Conservation (phyloP, 2,888 invertebrate species). For the Hydroisotoma schaefferi region DNA sequence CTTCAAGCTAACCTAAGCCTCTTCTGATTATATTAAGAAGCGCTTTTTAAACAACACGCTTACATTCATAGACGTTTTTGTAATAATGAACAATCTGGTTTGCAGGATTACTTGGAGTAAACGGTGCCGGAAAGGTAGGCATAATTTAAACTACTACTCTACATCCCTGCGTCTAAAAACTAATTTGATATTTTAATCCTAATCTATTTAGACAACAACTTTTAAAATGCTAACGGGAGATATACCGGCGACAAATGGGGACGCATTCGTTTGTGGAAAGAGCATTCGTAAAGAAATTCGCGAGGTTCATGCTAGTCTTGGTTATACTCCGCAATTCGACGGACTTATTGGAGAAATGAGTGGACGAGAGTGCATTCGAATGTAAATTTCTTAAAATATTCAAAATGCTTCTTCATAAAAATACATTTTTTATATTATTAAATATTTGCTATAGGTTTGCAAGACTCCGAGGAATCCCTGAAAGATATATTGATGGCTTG, state of each 20-base stretch:
- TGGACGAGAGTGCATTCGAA: conserved; percentile 49
- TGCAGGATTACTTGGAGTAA: conserved; percentile 70
- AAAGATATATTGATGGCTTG: conserved; percentile 52
- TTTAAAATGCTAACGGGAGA: conserved; percentile 81
- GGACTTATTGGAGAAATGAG: conserved; percentile 49
- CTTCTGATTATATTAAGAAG: no score
- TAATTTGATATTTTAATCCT: neutral
- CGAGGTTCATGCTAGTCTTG: conserved; percentile 52
- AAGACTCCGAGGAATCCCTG: conserved; percentile 61
- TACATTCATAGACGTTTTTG: no score
- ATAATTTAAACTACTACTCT: conserved; percentile 52
- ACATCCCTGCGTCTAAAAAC: neutral
- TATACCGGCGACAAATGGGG: conserved; percentile 65
- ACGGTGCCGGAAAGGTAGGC: conserved; percentile 82
- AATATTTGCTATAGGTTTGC: conserved; percentile 71
- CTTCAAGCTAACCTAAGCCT: neutral
- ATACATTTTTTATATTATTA: no score
- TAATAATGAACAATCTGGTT: no score
- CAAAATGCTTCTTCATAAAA: no score
- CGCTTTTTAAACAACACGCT: no score
- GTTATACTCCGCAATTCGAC: conserved; percentile 68
- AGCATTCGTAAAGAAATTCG: conserved; percentile 51
- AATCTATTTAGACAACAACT: conserved; percentile 1
- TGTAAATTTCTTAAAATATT: no score
- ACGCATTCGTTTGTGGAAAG: conserved; percentile 63